Conservation (phyloP, 1,140 invertebrate genomes). For the Bemisia tabaci region DNA sequence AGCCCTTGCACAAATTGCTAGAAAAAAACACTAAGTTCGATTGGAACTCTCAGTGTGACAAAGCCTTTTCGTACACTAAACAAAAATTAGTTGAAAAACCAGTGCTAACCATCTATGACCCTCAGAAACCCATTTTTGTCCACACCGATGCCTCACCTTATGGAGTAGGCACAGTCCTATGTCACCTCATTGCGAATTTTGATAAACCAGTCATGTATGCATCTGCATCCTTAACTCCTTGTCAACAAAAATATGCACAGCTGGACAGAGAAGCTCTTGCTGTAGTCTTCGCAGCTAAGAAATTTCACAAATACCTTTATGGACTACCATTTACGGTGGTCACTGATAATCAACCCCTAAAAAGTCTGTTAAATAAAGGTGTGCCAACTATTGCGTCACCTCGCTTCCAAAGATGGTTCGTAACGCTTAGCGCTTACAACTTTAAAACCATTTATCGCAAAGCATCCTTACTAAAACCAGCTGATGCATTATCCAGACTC, state of each 20-base stretch:
- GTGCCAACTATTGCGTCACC: slow-evolving; percentile 26
- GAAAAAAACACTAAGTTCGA: slow-evolving; percentile 16
- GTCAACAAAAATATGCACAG: slow-evolving; percentile 7
- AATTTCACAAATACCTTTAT: slow-evolving; percentile 15
- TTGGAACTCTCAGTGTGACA: slow-evolving; percentile 17
- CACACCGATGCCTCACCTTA: slow-evolving; percentile 34
- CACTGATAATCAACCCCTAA: slow-evolving; percentile 37
- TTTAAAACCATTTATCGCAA: not conserved
- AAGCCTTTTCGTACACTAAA: slow-evolving; percentile 25
- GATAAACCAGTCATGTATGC: slow-evolving; percentile 34
- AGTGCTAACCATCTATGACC: slow-evolving; percentile 28
- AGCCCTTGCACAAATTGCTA: slow-evolving; percentile 24
- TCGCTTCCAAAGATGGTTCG: slow-evolving; percentile 14
- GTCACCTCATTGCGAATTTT: slow-evolving; percentile 29
- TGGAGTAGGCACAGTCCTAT: slow-evolving; percentile 35
- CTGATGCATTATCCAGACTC: not conserved
- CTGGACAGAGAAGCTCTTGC: slow-evolving; percentile 8
- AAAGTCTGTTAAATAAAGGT: slow-evolving; percentile 25
- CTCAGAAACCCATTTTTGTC: slow-evolving; percentile 27
- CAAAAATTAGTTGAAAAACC: slow-evolving; percentile 15
- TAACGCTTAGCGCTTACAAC: not conserved
- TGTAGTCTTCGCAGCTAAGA: slow-evolving; percentile 8
- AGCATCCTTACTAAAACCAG: not conserved
- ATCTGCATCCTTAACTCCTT: slow-evolving; percentile 23
- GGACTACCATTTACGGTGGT: slow-evolving; percentile 20